Conservation (phyloP, 2,888 invertebrate genomes). For the Meganola albula region DNA sequence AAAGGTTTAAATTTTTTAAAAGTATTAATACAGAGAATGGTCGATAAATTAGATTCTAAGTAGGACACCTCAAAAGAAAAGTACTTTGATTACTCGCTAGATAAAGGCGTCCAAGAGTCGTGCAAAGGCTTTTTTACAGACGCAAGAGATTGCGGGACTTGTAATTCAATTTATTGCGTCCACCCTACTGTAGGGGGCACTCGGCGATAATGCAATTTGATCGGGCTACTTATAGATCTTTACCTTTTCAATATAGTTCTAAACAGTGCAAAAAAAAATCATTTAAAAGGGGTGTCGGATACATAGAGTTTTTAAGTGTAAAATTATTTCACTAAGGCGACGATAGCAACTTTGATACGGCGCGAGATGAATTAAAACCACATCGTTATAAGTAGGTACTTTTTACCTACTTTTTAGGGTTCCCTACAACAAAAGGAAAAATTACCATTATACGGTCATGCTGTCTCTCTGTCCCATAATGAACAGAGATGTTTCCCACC, state of each 20-base stretch:
- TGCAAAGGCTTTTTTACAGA: constrained; percentile 55
- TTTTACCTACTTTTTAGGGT: too few relatives aligned
- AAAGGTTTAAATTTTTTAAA: too few relatives aligned
- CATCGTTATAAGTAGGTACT: constrained; percentile 16
- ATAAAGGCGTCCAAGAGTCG: constrained; percentile 27
- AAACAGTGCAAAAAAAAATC: constrained; percentile 28
- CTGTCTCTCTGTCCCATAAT: too few relatives aligned
- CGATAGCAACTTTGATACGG: constrained; percentile 53
- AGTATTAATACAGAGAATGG: too few relatives aligned
- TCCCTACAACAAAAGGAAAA: too few relatives aligned
- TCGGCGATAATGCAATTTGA: constrained; percentile 68
- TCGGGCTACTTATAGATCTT: constrained; percentile 70
- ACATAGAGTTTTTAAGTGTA: constrained; percentile 32
- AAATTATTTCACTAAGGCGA: constrained; percentile 48
- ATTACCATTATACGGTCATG: too few relatives aligned
- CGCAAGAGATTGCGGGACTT: constrained; percentile 50
- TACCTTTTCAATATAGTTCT: too few relatives aligned
- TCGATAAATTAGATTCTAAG: constrained; percentile 21
- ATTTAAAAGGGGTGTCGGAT: constrained; percentile 26
- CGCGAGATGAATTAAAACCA: constrained; percentile 50
- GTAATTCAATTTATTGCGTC: constrained; percentile 68
- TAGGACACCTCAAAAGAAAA: constrained; percentile 31
- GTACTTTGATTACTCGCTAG: constrained; percentile 40
- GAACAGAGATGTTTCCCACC: too few relatives aligned
- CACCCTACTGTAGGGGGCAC: constrained; percentile 48